Evolutionary conservation across 2,888 invertebrate genomes (phyloP).

Genomic region (Leptothorax acervorum): DNA sequence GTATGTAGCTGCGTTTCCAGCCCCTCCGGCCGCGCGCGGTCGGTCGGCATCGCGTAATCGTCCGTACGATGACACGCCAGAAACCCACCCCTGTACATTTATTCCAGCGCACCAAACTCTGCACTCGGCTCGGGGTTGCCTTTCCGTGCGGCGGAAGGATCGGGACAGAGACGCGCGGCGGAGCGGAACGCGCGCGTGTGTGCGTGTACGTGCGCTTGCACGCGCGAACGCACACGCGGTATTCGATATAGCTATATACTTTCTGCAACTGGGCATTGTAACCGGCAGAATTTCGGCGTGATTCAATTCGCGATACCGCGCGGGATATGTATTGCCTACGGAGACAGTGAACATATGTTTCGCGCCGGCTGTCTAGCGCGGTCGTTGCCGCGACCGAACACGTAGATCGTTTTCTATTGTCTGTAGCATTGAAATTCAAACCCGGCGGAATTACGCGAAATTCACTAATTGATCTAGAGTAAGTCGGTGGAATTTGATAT

Average conservation of each 20-base stretch:
- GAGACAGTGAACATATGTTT: not conserved
- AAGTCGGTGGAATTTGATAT: not conserved
- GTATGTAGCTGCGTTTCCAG: slow-evolving; percentile 50
- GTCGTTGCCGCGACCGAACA: not conserved
- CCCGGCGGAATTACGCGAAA: not conserved
- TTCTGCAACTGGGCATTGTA: not conserved
- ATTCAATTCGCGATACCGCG: slow-evolving; percentile 15
- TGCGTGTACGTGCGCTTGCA: slow-evolving; percentile 17
- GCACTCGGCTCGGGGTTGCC: slow-evolving; percentile 29
- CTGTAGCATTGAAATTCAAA: not conserved
- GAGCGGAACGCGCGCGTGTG: slow-evolving; percentile 57
- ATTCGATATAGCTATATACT: slow-evolving; percentile 8
- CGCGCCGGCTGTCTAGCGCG: not conserved
- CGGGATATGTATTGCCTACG: not conserved
- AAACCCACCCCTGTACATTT: slow-evolving; percentile 68
- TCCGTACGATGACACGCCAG: slow-evolving; percentile 71
- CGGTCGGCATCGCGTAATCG: slow-evolving; percentile 66
- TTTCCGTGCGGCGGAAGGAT: slow-evolving; percentile 31
- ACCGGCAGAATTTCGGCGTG: slow-evolving; percentile 4
- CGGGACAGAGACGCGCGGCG: slow-evolving; percentile 47
- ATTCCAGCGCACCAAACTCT: slow-evolving; percentile 64
- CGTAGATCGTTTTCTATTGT: slow-evolving; percentile 11
- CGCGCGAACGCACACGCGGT: slow-evolving; percentile 25
- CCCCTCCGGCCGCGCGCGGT: slow-evolving; percentile 15
- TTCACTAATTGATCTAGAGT: not conserved